Evolutionary conservation across 1,140 invertebrate species (phyloP).

Genomic region (Pinna nobilis): DNA sequence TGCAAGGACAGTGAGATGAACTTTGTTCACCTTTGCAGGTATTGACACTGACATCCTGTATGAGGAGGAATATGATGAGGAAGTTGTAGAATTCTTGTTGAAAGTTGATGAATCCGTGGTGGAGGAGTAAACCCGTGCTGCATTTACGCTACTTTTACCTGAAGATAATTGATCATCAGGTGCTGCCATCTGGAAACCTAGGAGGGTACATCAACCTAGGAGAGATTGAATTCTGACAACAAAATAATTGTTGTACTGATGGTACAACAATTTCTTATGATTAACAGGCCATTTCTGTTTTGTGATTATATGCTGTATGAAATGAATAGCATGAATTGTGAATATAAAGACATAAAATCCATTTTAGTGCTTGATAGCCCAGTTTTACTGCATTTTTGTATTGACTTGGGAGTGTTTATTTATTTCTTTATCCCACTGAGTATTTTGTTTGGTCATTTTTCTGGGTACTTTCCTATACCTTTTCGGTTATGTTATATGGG

Average conservation of each 20-base stretch:
- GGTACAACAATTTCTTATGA: constrained; percentile 8
- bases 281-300: not conserved
- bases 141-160: constrained; percentile 3
- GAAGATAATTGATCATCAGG: constrained; percentile 28
- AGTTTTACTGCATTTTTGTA: not conserved
- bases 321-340: constrained; percentile 24
- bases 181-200: constrained; percentile 61
- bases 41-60: constrained; percentile 94
- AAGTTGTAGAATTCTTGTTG: constrained; percentile 97
- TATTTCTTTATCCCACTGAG: constrained; percentile 49
- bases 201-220: not conserved
- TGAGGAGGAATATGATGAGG: constrained; percentile 92
- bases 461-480: constrained; percentile 66
- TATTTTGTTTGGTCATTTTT: constrained; percentile 66
- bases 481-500: constrained; percentile 59
- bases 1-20: too few species aligned
- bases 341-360: constrained; percentile 16
- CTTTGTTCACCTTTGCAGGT: too few species aligned
- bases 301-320: not conserved
- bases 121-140: constrained; percentile 65
- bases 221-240: not conserved
- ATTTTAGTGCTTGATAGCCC: not conserved
- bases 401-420: constrained; percentile 26
- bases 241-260: not conserved
- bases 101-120: constrained; percentile 94